Conservation (phyloP, 2,113 vertebrate species). For the Thermophis baileyi region DNA sequence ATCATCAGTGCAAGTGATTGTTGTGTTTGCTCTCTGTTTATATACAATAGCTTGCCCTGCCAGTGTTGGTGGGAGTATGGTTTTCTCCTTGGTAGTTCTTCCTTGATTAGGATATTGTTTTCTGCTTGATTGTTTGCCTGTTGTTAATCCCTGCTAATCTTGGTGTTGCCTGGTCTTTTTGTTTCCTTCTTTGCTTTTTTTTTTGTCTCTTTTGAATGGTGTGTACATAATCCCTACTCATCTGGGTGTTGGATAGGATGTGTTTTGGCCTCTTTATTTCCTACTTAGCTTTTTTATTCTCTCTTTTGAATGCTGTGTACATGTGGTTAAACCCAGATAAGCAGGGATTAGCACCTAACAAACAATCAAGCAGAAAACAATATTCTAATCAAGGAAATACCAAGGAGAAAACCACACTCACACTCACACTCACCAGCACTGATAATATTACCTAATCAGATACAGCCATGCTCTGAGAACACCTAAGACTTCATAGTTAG, state of each 20-base stretch:
- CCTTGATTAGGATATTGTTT: neutral
- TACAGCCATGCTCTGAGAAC: neutral
- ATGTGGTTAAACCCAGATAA: neutral
- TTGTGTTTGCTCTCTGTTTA: neutral
- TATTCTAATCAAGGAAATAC: neutral
- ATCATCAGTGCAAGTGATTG: neutral
- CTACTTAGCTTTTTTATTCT: neutral
- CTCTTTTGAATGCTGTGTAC: neutral
- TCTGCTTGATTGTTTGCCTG: neutral
- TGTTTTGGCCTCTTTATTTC: neutral
- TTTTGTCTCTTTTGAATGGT: neutral
- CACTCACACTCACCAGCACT: neutral
- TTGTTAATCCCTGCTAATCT: neutral
- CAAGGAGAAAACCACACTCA: neutral
- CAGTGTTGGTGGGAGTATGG: neutral
- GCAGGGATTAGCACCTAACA: neutral
- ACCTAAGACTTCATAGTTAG: neutral
- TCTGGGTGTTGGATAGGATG: neutral
- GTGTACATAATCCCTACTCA: neutral
- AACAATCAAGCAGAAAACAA: neutral
- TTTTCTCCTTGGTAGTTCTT: neutral
- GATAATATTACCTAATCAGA: neutral
- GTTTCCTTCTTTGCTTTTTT: neutral
- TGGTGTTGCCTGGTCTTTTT: neutral
- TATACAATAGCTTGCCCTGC: neutral